These are phyloP conservation scores for Lithodes maja DNA, from an alignment of 2,888 invertebrate species.

Conservation along the genomic window DNA sequence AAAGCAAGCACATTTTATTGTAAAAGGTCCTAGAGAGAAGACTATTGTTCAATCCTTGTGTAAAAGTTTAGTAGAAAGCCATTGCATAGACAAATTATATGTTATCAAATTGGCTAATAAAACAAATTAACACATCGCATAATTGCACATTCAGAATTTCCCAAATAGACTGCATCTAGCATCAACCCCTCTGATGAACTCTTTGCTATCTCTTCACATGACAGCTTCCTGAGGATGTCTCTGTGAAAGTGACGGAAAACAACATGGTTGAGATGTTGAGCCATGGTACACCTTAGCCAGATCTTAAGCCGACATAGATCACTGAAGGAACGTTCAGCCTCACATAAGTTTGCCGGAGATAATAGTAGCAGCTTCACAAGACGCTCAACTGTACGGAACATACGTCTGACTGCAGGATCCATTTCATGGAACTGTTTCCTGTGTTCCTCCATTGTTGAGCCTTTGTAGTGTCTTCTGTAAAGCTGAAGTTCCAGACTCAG, in stretches of 20 bases:
- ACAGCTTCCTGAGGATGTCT: slow-evolving; percentile 5
- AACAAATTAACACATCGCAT: slow-evolving; percentile 9
- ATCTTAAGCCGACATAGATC: background rate
- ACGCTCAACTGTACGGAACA: background rate
- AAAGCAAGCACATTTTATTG: background rate
- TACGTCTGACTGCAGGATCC: too few species aligned
- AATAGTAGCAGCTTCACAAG: background rate
- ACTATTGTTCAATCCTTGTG: background rate
- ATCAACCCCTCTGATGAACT: slow-evolving; percentile 18
- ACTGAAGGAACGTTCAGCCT: slow-evolving; percentile 27
- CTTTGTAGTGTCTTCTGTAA: too few species aligned
- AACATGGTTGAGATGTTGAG: background rate
- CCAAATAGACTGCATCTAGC: background rate
- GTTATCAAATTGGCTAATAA: background rate
- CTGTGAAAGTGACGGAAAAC: background rate
- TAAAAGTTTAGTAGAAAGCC: background rate
- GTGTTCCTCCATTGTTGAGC: too few species aligned
- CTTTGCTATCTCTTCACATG: slow-evolving; percentile 17
- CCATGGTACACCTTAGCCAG: slow-evolving; percentile 6
- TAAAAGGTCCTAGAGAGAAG: background rate
- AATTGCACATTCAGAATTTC: slow-evolving; percentile 2
- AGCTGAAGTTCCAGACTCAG: too few species aligned
- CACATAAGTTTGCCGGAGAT: slow-evolving; percentile 1
- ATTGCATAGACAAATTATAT: background rate
- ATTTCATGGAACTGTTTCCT: too few species aligned